Conservation (phyloP, 2,797 vertebrate species). For the Bucorvus abyssinicus region DNA sequence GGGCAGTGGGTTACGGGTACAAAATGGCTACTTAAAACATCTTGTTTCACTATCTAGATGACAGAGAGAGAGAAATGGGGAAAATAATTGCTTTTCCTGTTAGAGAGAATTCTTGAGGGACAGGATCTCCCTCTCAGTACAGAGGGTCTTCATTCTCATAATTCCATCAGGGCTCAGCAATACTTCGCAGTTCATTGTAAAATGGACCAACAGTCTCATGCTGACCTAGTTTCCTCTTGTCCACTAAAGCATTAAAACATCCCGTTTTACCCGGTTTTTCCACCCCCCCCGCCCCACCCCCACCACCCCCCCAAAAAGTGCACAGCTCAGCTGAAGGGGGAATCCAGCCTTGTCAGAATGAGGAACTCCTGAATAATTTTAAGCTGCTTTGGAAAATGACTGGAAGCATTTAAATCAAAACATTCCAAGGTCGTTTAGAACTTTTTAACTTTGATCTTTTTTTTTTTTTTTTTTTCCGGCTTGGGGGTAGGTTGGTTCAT, state of each 20-base stretch:
- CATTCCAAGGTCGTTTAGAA: neutral
- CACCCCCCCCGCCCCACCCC: no score
- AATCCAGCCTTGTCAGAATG: neutral
- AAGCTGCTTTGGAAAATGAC: neutral
- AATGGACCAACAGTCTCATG: neutral
- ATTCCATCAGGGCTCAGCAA: neutral
- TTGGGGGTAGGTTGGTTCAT: neutral
- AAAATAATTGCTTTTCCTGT: neutral
- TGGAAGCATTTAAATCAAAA: neutral
- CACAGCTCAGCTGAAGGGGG: neutral
- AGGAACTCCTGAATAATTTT: neutral
- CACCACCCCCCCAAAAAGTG: rapidly evolving
- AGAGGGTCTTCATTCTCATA: neutral
- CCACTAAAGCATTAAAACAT: neutral
- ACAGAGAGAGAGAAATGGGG: neutral
- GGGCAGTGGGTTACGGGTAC: neutral
- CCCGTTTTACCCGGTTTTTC: no score
- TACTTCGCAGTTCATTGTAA: neutral
- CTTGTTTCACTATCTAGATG: neutral
- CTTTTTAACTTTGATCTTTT: neutral
- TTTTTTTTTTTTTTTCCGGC: neutral
- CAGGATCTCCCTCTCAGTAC: neutral
- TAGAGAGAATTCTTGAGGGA: neutral
- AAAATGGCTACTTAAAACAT: neutral
- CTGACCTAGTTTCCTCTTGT: neutral